Evolutionary conservation across 2,797 vertebrate genomes (phyloP).

Genomic region (Epinephelus coioides): DNA sequence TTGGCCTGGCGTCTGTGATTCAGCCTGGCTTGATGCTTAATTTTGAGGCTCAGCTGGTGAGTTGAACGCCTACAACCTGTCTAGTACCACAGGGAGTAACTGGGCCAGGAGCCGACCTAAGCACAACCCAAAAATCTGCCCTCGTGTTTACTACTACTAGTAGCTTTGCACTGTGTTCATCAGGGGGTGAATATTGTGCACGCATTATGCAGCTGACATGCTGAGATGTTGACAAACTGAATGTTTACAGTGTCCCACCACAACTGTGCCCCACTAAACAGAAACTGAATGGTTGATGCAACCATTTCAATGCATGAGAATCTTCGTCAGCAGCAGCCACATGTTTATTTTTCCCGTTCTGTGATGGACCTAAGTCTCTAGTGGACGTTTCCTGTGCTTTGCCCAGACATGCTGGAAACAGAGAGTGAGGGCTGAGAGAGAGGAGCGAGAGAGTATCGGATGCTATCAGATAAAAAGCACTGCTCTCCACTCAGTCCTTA

Average conservation of each 20-base stretch:
- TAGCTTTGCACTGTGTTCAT: constrained; percentile 11
- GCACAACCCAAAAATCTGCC: constrained; percentile 26
- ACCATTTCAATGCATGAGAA: not conserved
- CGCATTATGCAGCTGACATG: not conserved
- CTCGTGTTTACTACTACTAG: constrained; percentile 6
- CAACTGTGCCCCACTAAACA: constrained; percentile 1
- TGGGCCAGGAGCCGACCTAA: constrained; percentile 28
- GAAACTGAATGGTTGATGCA: not conserved
- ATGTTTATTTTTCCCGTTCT: not conserved
- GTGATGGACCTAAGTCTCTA: not conserved
- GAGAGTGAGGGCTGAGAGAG: constrained; percentile 18
- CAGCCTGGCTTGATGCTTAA: not conserved
- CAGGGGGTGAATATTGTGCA: not conserved
- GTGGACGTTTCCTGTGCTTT: constrained; percentile 26
- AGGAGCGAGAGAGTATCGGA: constrained; percentile 9
- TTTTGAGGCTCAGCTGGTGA: constrained; percentile 77
- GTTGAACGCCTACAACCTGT: constrained; percentile 58
- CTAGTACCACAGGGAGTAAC: constrained; percentile 34
- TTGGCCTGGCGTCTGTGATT: not conserved
- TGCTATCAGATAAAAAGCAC: constrained; percentile 50
- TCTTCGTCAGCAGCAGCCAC: not conserved
- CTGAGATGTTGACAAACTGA: constrained; percentile 22
- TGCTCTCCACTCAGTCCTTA: constrained; percentile 61
- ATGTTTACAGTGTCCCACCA: not conserved
- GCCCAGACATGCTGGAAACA: constrained; percentile 35